Conservation (phyloP, 1,140 invertebrate species). For the Rhagoletis zephyria region DNA sequence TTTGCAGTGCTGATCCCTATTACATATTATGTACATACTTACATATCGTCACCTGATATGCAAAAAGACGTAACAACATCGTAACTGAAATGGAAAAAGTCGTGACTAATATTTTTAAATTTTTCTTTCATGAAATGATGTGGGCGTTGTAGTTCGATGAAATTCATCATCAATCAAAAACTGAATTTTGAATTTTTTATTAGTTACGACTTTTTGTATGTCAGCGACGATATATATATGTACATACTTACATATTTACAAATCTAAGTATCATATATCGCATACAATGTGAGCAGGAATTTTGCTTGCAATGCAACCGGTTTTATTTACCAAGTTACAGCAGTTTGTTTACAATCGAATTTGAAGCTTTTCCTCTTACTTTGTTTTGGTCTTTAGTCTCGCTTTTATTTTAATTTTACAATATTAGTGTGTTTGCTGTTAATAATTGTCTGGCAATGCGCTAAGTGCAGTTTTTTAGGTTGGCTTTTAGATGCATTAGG, state of each 20-base stretch:
- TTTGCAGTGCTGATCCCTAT: background rate
- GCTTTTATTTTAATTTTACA: background rate
- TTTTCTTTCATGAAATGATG: no score
- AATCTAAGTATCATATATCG: constrained; percentile 9
- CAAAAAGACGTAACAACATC: no score
- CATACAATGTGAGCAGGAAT: constrained; percentile 16
- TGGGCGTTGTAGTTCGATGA: no score
- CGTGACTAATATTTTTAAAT: no score
- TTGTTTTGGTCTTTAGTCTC: background rate
- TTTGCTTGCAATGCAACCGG: constrained; percentile 11
- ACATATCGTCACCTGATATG: no score
- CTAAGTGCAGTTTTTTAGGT: background rate
- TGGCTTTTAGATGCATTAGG: background rate
- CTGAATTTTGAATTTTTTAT: no score
- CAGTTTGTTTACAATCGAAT: constrained; percentile 29
- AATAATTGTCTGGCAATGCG: constrained; percentile 15
- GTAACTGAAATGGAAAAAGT: no score
- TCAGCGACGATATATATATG: no score
- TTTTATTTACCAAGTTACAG: background rate
- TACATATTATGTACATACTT: background rate
- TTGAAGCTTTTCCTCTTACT: background rate
- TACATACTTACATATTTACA: background rate
- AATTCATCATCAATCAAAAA: no score
- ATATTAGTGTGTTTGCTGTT: constrained; percentile 3
- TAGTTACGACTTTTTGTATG: no score